A percentile compares a stretch with the other conserved stretches of the same genome.
Evolutionary conservation across 2,888 invertebrate genomes (phyloP).

Genomic region (Cryptus viduatorius): DNA sequence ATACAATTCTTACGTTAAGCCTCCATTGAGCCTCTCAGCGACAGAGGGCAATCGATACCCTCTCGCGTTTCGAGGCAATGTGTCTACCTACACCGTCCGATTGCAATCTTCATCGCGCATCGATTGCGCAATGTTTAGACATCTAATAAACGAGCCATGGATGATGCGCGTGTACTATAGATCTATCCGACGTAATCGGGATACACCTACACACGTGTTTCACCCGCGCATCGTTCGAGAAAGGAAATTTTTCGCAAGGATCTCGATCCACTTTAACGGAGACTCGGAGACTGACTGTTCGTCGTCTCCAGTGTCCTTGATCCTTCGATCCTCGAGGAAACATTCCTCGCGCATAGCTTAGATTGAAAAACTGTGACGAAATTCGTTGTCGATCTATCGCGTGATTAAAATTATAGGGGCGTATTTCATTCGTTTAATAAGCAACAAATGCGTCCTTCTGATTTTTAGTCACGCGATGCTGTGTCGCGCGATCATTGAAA

Average conservation of each 20-base stretch:
- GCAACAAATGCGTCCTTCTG: too few relatives aligned
- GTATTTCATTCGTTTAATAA: too few relatives aligned
- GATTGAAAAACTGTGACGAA: conserved; percentile 56
- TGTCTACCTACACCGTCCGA: conserved; percentile 10
- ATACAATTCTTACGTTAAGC: conserved; percentile 37
- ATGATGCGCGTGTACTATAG: background rate
- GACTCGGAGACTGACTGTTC: background rate
- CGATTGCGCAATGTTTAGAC: conserved; percentile 38
- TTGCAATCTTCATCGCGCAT: conserved; percentile 18
- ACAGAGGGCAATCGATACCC: conserved; percentile 16
- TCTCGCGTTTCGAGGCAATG: background rate
- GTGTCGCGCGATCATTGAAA: conserved; percentile 53
- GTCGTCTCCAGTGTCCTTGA: conserved; percentile 56
- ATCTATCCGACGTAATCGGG: background rate
- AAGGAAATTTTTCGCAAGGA: conserved; percentile 20
- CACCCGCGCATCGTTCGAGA: background rate
- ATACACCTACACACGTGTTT: conserved; percentile 10
- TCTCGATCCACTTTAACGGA: conserved; percentile 59
- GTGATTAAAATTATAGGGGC: too few relatives aligned
- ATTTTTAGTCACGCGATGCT: background rate
- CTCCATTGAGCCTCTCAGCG: conserved; percentile 8
- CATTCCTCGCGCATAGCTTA: conserved; percentile 36
- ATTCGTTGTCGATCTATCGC: conserved; percentile 42
- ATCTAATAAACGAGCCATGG: background rate
- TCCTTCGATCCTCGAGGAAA: conserved; percentile 52